phyloP scores from a whole-genome alignment of 1,140 invertebrate species.

The Glomeris maerens region DNA sequence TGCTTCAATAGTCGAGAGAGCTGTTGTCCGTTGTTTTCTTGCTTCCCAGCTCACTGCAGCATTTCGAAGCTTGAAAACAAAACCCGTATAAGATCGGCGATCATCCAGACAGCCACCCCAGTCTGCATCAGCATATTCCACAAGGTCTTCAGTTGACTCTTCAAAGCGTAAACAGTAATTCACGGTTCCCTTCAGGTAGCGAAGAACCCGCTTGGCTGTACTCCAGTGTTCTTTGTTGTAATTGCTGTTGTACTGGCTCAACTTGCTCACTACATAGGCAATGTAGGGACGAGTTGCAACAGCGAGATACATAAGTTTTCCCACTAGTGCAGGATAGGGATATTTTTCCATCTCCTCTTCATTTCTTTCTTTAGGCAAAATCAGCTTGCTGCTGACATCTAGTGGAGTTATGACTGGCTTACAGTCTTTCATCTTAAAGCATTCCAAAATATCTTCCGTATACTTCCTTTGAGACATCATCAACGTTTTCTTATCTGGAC shows the following conservation, averaged over 20 bases:
- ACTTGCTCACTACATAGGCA: conserved; percentile 28
- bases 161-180: conserved; percentile 15
- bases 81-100: conserved; percentile 14
- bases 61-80: conserved; percentile 10
- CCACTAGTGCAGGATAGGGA: conserved; percentile 26
- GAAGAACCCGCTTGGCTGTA: conserved; percentile 30
- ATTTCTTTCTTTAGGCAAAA: not conserved
- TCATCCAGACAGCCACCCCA: conserved; percentile 15
- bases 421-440: conserved; percentile 14
- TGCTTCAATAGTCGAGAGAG: conserved; percentile 26
- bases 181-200: conserved; percentile 32
- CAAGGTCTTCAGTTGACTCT: conserved; percentile 6
- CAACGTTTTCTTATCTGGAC: conserved; percentile 15
- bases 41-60: conserved; percentile 14
- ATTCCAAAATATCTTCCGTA: conserved; percentile 23
- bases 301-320: conserved; percentile 31
- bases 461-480: conserved; percentile 26
- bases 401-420: conserved; percentile 11
- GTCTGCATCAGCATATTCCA: conserved; percentile 22
- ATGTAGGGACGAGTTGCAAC: conserved; percentile 35
- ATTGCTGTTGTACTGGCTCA: conserved; percentile 32
- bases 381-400: conserved; percentile 5
- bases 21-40: conserved; percentile 22
- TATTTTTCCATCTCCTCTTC: conserved; percentile 12
- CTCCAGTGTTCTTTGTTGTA: conserved; percentile 27